These are phyloP conservation scores for Sprattus sprattus DNA, from an alignment of 2,113 vertebrate species.

Conservation along the genomic window DNA sequence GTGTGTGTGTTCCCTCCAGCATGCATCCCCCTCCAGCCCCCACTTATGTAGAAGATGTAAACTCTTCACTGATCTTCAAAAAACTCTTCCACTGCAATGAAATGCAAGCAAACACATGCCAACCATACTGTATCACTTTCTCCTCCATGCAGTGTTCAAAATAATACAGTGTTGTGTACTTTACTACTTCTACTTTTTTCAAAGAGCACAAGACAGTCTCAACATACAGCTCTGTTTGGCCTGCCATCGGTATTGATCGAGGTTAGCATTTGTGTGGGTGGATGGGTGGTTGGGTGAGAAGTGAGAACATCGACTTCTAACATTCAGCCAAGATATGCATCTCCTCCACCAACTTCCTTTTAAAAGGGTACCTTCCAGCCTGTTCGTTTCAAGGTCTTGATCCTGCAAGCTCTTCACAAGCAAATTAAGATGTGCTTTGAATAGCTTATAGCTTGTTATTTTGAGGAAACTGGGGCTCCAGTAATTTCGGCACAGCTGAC, in stretches of 20 bases:
- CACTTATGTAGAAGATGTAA: background rate
- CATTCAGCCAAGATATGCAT: background rate
- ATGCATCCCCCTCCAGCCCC: background rate
- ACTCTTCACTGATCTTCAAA: constrained; percentile 7
- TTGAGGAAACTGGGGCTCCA: constrained; percentile 2
- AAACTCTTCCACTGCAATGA: background rate
- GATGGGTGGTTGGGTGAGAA: constrained; percentile 7
- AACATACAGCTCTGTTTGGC: background rate
- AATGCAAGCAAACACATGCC: background rate
- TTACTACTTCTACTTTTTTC: background rate
- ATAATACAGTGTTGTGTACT: background rate
- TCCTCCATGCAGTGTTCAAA: background rate
- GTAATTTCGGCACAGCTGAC: background rate
- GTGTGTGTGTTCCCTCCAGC: background rate
- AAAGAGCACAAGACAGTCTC: background rate
- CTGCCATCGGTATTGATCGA: background rate
- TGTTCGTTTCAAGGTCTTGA: background rate
- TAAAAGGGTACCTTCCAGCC: background rate
- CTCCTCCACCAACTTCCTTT: background rate
- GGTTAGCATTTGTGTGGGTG: background rate
- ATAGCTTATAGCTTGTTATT: constrained; percentile 12
- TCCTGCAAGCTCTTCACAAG: background rate
- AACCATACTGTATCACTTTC: background rate
- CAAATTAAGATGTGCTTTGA: constrained; percentile 11
- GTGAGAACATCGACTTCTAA: background rate